Evolutionary conservation across 2,797 vertebrate species (phyloP).

Genomic region (Melanotaenia boesemani): DNA sequence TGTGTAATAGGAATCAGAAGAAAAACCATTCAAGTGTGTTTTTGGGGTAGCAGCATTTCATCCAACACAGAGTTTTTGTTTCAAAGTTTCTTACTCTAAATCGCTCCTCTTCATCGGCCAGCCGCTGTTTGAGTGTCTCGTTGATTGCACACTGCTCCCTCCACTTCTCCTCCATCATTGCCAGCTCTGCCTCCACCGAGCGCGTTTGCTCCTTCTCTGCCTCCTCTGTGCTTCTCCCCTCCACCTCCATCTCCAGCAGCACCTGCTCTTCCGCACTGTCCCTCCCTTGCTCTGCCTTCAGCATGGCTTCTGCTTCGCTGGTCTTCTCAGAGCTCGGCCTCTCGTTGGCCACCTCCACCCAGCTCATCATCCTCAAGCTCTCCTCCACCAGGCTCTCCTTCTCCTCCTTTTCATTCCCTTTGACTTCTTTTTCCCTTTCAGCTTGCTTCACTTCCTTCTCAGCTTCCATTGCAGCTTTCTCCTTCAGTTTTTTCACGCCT

Average conservation of each 20-base stretch:
- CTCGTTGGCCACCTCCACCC: constrained; percentile 73
- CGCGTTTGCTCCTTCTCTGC: constrained; percentile 87
- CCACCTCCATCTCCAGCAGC: constrained; percentile 29
- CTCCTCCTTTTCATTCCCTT: constrained; percentile 44
- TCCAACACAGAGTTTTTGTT: too few species aligned
- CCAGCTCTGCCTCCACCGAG: constrained; percentile 92
- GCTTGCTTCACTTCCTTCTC: constrained; percentile 30
- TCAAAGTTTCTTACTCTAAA: constrained; percentile 83
- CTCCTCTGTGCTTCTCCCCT: constrained; percentile 48
- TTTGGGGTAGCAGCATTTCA: not conserved
- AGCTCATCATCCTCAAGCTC: constrained; percentile 75
- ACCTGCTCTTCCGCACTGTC: constrained; percentile 6
- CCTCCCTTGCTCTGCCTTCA: constrained; percentile 18
- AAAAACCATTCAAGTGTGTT: not conserved
- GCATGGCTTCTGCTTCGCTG: not conserved
- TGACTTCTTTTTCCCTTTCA: constrained; percentile 27
- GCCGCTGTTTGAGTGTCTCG: constrained; percentile 88
- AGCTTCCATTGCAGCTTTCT: constrained; percentile 19
- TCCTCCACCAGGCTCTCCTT: constrained; percentile 64
- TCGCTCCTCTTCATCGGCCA: constrained; percentile 88
- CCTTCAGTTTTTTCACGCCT: constrained; percentile 5
- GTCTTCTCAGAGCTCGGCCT: constrained; percentile 21
- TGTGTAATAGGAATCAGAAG: not conserved
- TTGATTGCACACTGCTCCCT: constrained; percentile 93
- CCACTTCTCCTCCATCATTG: constrained; percentile 95